These are phyloP conservation scores for Ahaetulla prasina DNA, from an alignment of 2,113 vertebrate genomes.

Conservation along the genomic window DNA sequence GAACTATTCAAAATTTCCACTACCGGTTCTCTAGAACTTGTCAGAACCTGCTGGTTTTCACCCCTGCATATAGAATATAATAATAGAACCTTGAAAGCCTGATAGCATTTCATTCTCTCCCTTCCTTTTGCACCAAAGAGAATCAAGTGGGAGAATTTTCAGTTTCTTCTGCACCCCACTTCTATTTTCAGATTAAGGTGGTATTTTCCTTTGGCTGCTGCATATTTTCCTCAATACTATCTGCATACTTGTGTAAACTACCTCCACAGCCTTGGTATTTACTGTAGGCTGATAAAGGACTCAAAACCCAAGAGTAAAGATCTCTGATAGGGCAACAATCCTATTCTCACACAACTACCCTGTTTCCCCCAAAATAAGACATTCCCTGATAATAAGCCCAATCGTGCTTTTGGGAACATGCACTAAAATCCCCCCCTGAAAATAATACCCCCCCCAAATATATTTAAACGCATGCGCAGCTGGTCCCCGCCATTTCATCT, in stretches of 20 bases:
- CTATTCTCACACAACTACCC: not conserved
- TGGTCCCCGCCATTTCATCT: too few relatives aligned
- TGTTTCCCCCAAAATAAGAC: too few relatives aligned
- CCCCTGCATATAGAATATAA: not conserved
- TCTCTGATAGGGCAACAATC: not conserved
- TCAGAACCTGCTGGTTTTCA: too few relatives aligned
- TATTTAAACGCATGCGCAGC: too few relatives aligned
- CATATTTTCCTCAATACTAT: not conserved
- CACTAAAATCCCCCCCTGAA: too few relatives aligned
- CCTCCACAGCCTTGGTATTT: not conserved
- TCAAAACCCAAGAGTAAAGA: not conserved
- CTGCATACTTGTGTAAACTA: not conserved
- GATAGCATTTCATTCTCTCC: not conserved
- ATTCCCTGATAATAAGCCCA: too few relatives aligned
- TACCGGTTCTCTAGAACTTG: too few relatives aligned
- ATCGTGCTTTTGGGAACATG: too few relatives aligned
- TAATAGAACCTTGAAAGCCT: not conserved
- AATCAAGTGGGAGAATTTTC: not conserved
- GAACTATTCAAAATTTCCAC: too few relatives aligned
- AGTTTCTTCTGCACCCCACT: not conserved
- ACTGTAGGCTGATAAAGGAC: not conserved
- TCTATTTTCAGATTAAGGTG: not conserved
- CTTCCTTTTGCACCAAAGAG: not conserved
- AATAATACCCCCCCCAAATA: too few relatives aligned
- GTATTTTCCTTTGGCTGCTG: not conserved